Evolutionary conservation across 2,113 vertebrate genomes (phyloP).

Genomic region (Pterocles burchelli): DNA sequence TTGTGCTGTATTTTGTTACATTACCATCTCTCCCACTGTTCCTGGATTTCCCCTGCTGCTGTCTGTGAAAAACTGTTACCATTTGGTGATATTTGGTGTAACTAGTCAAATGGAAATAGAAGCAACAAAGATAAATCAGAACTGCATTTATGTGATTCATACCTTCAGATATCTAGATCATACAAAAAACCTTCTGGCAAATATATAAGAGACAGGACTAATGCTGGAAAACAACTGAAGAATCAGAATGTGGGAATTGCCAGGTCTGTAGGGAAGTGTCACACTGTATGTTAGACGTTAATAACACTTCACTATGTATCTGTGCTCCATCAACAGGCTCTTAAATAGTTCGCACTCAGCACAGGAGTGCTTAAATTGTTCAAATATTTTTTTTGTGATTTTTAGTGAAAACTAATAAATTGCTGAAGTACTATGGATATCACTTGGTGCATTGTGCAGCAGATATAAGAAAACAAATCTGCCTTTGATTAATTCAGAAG

Average conservation of each 20-base stretch:
- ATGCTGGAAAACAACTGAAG: neutral
- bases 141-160: neutral
- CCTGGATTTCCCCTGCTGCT: neutral
- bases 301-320: neutral
- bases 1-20: neutral
- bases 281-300: neutral
- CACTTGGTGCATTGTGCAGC: neutral
- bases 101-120: neutral
- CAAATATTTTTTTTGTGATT: neutral
- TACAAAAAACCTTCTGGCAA: neutral
- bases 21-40: neutral
- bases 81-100: neutral
- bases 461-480: slow-evolving; percentile 10
- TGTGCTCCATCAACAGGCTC: neutral
- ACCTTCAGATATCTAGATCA: neutral
- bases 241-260: neutral
- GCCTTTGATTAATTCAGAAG: neutral
- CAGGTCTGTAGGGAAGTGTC: neutral
- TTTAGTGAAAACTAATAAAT: neutral
- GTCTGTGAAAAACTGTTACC: neutral
- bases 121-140: neutral
- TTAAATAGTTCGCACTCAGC: neutral
- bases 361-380: neutral
- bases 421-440: neutral
- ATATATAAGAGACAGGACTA: neutral